Percentiles rank a stretch among this genome's conserved stretches.
Conservation (phyloP, 2,888 invertebrate species). For the Atethmia centrago region DNA sequence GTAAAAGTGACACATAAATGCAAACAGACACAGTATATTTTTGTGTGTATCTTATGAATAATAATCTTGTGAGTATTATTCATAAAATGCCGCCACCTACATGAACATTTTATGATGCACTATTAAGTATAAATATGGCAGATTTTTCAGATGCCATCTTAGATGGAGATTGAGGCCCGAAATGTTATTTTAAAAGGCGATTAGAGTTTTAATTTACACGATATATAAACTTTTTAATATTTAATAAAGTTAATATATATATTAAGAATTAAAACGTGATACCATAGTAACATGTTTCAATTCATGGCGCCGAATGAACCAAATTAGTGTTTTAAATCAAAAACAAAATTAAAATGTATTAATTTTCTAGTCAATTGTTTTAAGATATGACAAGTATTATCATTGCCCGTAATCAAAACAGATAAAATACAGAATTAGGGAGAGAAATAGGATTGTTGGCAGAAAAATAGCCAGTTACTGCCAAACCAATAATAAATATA, state of each 20-base stretch:
- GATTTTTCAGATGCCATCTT: constrained; percentile 12
- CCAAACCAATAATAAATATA: not conserved
- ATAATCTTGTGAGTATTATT: constrained; percentile 24
- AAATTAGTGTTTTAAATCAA: not conserved
- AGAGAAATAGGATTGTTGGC: not conserved
- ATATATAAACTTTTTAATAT: constrained; percentile 16
- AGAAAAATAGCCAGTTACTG: not conserved
- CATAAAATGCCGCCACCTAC: not conserved
- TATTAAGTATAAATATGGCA: constrained; percentile 5
- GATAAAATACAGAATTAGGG: not conserved
- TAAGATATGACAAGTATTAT: not conserved
- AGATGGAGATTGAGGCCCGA: constrained; percentile 12
- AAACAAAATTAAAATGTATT: no score
- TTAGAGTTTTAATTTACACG: constrained; percentile 35
- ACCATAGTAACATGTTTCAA: not conserved
- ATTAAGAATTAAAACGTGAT: not conserved
- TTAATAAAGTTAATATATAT: not conserved
- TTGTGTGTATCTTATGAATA: constrained; percentile 15
- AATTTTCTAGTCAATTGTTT: not conserved
- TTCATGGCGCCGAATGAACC: not conserved
- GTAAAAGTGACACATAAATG: constrained; percentile 20
- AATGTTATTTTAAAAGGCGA: constrained; percentile 47
- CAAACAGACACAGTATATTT: constrained; percentile 35
- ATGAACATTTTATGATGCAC: constrained; percentile 15
- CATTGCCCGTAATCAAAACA: not conserved